A percentile compares a stretch with the other conserved stretches of the same genome.
Conservation (phyloP, 1,140 invertebrate genomes). For the Ceratitis capitata region DNA sequence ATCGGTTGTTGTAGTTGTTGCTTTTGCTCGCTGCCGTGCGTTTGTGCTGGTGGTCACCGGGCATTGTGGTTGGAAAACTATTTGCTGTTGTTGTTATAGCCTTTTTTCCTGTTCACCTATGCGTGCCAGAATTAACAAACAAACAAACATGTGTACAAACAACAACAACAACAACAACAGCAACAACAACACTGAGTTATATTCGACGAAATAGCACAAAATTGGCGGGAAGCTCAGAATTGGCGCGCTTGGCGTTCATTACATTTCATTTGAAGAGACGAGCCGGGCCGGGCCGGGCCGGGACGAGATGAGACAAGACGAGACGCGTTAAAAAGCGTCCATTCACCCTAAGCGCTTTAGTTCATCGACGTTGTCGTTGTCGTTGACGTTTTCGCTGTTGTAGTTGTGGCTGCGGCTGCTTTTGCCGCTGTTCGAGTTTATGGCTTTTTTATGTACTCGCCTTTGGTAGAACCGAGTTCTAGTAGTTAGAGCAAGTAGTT, state of each 20-base stretch:
- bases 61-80: neutral
- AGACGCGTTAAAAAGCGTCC: neutral
- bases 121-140: neutral
- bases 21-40: neutral
- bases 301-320: no score
- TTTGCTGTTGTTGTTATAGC: neutral
- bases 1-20: neutral
- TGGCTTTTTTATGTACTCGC: neutral
- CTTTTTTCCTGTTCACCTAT: neutral
- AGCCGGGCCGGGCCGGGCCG: no score
- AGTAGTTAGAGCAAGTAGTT: no score
- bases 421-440: neutral
- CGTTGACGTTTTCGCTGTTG: neutral
- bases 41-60: neutral
- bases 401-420: neutral
- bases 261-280: no score
- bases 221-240: slow-evolving; percentile 31
- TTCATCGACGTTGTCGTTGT: neutral
- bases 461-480: neutral
- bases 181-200: neutral
- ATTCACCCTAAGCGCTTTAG: slow-evolving; percentile 9
- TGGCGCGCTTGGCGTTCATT: slow-evolving; percentile 8
- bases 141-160: neutral
- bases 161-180: neutral
- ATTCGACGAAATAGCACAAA: slow-evolving; percentile 37